Evolutionary conservation across 2,888 invertebrate species (phyloP).

Genomic region (Watsonalla binaria): DNA sequence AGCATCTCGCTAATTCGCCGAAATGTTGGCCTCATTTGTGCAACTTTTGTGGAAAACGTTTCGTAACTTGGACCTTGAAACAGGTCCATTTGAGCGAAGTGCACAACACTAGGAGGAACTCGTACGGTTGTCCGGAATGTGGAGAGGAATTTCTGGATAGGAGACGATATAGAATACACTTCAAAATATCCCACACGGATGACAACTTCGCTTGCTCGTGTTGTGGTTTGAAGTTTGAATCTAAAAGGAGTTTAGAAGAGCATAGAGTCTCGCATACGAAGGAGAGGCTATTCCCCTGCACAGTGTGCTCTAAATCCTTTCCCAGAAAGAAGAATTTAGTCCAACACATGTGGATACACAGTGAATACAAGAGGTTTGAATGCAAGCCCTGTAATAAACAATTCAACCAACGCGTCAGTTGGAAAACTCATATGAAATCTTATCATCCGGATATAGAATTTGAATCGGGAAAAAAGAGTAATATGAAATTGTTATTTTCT

Average conservation of each 20-base stretch:
- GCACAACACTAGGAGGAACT: conserved; percentile 47
- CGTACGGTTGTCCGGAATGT: conserved; percentile 54
- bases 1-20: conserved; percentile 43
- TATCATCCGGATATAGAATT: conserved; percentile 57
- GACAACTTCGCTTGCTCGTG: conserved; percentile 56
- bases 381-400: conserved; percentile 61
- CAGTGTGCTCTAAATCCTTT: conserved; percentile 66
- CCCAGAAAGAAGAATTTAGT: conserved; percentile 59
- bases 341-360: conserved; percentile 70
- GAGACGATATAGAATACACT: conserved; percentile 51
- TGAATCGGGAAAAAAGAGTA: conserved; percentile 43
- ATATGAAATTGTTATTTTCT: conserved; percentile 38
- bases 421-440: conserved; percentile 64
- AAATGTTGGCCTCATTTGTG: conserved; percentile 61
- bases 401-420: conserved; percentile 66
- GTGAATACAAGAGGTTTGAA: conserved; percentile 58
- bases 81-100: conserved; percentile 47
- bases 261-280: conserved; percentile 76
- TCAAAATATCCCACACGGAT: conserved; percentile 55
- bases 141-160: conserved; percentile 44
- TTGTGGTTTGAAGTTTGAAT: conserved; percentile 58
- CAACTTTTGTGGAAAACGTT: conserved; percentile 53
- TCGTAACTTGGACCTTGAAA: conserved; percentile 51
- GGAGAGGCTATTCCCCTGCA: conserved; percentile 70
- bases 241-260: conserved; percentile 51